Evolutionary conservation across 2,888 invertebrate species (phyloP), one percentile per base, ranked within the genome.

Genomic region (Stegana nigrithorax): DNA sequence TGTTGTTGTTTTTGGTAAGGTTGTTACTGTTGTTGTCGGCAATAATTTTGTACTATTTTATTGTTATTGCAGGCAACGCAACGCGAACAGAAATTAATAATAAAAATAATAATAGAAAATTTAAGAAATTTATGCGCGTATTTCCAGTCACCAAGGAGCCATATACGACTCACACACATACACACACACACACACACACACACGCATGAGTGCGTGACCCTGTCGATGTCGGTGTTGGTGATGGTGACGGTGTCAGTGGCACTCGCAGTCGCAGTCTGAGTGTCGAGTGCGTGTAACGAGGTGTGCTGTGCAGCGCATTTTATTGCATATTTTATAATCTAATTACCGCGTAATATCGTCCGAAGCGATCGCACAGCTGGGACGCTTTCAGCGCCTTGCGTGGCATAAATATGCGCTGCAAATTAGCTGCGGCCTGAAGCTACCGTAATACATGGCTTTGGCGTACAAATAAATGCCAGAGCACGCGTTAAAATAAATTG

Each of bases 301-400:
- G 8, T 47, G n/a, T 25, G 12, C n/a, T 19, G 27, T 42, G 26
- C 10, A 36, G 64, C 70, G 73, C 76, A 72, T 74, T 78, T 79
- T 73, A 80, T 79, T 61, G 68, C 70, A 77, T 80, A 81, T 78
- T 81, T 82, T 81, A 81, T 80, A 82, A 82, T 76, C 79, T 80
- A 81, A 81, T 81, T 81, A 79, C 73, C 70, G 71, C 68, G 65
- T 65, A 75, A 71, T 71, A 71, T 69, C 69, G 71, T 68, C 69
- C 68, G 69, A 62, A 75, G 68, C 69, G 75, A 75, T 75, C 76
- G 71, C 75, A 65, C 78, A 75, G 78, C 74, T 75, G 75, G 74
- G 77, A 71, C 70, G 26, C 21, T 27, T 50, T 50, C 26, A 26
- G 23, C 14, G 23, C 25, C n/a, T 25, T 42, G 32, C 32, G 32